Percentiles rank a stretch among this genome's conserved stretches.
These are phyloP conservation scores for Diuraphis noxia DNA, from an alignment of 1,140 invertebrate species.

Conservation along the genomic window DNA sequence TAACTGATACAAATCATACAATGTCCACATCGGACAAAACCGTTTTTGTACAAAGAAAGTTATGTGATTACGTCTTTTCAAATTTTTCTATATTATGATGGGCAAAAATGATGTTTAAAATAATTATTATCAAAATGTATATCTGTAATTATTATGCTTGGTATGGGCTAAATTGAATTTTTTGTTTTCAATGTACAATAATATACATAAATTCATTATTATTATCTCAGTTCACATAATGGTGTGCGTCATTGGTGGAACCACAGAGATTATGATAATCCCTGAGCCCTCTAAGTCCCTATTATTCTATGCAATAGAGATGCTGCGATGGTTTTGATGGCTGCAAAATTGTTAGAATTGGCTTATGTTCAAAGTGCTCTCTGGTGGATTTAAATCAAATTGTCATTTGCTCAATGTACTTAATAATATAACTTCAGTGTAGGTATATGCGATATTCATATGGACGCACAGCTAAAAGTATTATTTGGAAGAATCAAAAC, in stretches of 20 bases:
- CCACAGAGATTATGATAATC: conserved; percentile 15
- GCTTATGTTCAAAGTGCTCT: conserved; percentile 17
- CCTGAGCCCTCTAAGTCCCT: not conserved
- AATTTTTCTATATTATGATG: no score
- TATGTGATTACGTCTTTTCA: no score
- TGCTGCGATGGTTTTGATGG: not conserved
- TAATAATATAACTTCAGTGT: not conserved
- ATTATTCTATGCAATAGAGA: conserved; percentile 5
- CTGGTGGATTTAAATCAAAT: conserved; percentile 23
- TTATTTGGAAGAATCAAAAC: no score
- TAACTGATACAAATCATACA: not conserved
- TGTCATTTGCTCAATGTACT: not conserved
- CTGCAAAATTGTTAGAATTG: conserved; percentile 1
- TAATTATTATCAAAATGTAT: not conserved
- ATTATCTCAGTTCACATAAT: not conserved
- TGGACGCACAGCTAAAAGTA: not conserved
- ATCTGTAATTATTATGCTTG: not conserved
- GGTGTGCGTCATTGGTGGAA: not conserved
- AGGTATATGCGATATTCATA: not conserved
- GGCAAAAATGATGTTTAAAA: not conserved
- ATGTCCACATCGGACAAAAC: no score
- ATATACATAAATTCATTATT: not conserved
- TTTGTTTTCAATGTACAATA: not conserved
- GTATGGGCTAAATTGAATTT: not conserved
- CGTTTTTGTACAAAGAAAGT: no score